Evolutionary conservation across 2,888 invertebrate genomes (phyloP), one percentile per base, ranked within the genome.

Genomic region (Baccha elongata): DNA sequence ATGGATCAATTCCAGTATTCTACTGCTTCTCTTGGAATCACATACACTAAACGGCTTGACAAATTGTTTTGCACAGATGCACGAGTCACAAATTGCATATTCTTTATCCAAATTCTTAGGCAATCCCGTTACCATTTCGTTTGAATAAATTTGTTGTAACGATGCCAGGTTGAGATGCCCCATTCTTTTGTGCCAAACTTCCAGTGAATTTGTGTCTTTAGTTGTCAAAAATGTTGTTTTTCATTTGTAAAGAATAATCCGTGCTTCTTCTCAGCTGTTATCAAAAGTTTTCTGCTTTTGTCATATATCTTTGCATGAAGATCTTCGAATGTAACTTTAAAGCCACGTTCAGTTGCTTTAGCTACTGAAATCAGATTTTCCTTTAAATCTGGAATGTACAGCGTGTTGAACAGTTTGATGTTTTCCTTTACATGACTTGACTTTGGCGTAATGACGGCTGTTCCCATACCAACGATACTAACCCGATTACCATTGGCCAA

Each of bases 1-100:
- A 29, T 69, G 69, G 11, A 69, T 44, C 23, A 69, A 3, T 46
- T 69, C n/a, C 40, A 69, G 23, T 35, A 7, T 26, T 8, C 29
- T 58, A 11, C 10, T 19, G 4, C 48, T 58, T 13, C 26, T 48
- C 50, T 71, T 71, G 5, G 15, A n/a, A 11, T 19, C 35, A 48
- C 19, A 35, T 0, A 10, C 21, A 21, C n/a, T 1, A 23, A 71
- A 71, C 0, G 48, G 42, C 11, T 55, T 55, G n/a, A 37, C 6
- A 0, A 21, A 26, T 46, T 58, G 55, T 37, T 62, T 62, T 1
- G 65, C 19, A 35, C 48, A 19, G 11, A 65, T 65, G 8, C 65
- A 65, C n/a, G 48, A 13, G 1, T 11, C 46, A 46, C 65, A 65
- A 13, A 8, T 37, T 8, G 21, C 17, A 35, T 19, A 21, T 13